These are phyloP conservation scores for Pseudomyrmex flavicornis DNA, from an alignment of 1,140 invertebrate species.

Conservation along the genomic window DNA sequence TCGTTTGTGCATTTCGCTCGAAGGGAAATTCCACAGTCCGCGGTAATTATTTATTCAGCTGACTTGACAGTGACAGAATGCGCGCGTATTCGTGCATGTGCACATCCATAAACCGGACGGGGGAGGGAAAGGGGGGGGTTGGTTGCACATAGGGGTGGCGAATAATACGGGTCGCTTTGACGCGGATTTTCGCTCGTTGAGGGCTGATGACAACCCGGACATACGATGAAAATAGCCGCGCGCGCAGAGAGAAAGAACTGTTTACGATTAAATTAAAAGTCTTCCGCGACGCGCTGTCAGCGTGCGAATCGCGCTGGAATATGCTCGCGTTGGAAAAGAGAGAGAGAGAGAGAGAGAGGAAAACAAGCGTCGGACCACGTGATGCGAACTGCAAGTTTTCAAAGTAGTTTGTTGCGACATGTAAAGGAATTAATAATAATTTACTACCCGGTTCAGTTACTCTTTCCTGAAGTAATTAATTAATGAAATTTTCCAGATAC, in stretches of 20 bases:
- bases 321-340: not conserved
- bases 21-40: not conserved
- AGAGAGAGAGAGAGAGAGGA: not conserved
- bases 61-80: conserved; percentile 59
- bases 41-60: conserved; percentile 61
- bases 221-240: not conserved
- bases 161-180: conserved; percentile 47
- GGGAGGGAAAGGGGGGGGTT: too few relatives aligned
- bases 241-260: not conserved
- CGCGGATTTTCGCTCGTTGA: conserved; percentile 20
- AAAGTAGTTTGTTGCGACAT: not conserved
- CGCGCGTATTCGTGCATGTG: conserved; percentile 23
- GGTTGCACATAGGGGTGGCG: conserved; percentile 23
- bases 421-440: not conserved
- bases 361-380: not conserved
- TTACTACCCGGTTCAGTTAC: not conserved
- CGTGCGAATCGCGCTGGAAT: not conserved
- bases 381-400: not conserved
- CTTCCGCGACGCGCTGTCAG: not conserved
- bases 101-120: conserved; percentile 7
- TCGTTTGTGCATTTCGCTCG: not conserved
- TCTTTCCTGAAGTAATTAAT: not conserved
- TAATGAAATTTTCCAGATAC: not conserved
- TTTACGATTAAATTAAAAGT: conserved; percentile 36
- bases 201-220: conserved; percentile 29